phyloP scores from a whole-genome alignment of 2,113 vertebrate genomes.

The Motacilla tschutschensis region DNA sequence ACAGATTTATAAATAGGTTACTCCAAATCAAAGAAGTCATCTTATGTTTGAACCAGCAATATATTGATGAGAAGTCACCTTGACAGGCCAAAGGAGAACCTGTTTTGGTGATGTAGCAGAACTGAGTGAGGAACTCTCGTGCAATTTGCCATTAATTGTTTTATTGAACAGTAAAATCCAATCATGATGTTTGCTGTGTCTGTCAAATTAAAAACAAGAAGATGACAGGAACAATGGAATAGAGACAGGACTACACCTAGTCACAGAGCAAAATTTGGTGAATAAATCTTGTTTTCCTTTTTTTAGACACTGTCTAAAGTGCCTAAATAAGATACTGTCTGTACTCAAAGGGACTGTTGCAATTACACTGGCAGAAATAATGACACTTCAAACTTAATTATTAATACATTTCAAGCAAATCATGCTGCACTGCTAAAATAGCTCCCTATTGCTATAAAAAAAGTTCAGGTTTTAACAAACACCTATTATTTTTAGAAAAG shows the following conservation, averaged over 20 bases:
- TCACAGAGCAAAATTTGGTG: background rate
- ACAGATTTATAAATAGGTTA: conserved; percentile 16
- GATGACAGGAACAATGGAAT: background rate
- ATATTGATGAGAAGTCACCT: conserved; percentile 23
- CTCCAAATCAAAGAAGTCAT: conserved; percentile 14
- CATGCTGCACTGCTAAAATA: background rate
- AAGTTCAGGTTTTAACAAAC: background rate
- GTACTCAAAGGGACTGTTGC: background rate
- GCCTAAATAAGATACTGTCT: background rate
- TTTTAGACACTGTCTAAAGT: background rate
- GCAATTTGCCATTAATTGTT: background rate
- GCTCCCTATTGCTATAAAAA: background rate
- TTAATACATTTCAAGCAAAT: background rate
- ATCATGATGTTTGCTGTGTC: background rate
- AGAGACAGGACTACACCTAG: background rate
- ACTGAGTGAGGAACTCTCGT: background rate
- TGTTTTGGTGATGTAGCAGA: background rate
- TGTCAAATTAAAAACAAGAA: background rate
- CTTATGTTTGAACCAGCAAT: background rate
- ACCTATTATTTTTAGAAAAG: background rate
- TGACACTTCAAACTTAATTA: background rate
- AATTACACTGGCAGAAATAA: background rate
- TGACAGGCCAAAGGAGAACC: background rate
- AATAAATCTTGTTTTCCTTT: background rate
- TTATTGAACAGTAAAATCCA: background rate